phyloP scores from a whole-genome alignment of 2,113 vertebrate genomes.

The Anguilla rostrata region DNA sequence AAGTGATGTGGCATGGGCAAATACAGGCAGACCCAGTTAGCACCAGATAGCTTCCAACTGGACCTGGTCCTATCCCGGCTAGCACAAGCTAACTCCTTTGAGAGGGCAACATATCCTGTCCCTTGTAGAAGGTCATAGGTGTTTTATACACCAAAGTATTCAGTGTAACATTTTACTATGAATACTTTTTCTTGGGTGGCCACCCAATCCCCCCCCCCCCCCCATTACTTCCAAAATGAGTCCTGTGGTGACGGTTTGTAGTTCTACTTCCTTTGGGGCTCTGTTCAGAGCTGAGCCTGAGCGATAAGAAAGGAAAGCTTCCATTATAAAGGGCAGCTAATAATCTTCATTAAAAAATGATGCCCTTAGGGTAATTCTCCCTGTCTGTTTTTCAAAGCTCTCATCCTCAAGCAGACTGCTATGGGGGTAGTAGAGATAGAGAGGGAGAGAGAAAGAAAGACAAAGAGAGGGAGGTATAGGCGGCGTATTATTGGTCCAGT shows the following conservation, averaged over 20 bases:
- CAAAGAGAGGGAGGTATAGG: not conserved
- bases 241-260: not conserved
- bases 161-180: no score
- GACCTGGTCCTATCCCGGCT: no score
- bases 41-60: no score
- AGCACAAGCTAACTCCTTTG: no score
- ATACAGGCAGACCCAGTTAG: no score
- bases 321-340: not conserved
- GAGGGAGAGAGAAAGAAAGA: not conserved
- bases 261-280: not conserved
- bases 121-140: no score
- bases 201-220: no score
- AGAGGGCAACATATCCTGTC: no score
- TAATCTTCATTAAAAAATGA: not conserved
- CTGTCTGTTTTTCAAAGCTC: not conserved
- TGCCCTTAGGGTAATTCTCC: not conserved
- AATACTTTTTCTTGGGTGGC: no score
- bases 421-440: not conserved
- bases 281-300: not conserved
- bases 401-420: not conserved
- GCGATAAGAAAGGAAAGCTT: not conserved
- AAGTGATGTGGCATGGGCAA: no score
- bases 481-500: not conserved
- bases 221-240: not conserved
- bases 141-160: no score